Evolutionary conservation across 1,140 invertebrate species (phyloP), one percentile per base, ranked within the genome.

Genomic region (Pseudomyrmex gracilis): DNA sequence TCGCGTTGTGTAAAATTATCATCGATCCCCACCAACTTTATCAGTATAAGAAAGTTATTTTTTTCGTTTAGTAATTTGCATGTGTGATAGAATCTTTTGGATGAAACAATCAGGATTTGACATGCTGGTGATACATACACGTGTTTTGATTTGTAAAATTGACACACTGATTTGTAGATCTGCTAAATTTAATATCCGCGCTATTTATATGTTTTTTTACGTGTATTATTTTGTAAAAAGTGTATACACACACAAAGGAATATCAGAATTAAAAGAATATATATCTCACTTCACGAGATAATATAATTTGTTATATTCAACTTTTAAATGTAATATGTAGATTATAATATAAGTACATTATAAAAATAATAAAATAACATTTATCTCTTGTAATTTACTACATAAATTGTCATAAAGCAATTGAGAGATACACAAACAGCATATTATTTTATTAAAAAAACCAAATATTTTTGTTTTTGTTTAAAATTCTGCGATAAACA

Each of bases 401-500:
- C 57, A 70, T 20, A 15, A 70, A 78, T 13, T 15, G 24, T 20
- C 5, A 34, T 68, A 51, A 67, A 77, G 49, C 53, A 70, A 78
- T 57, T 47, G 73, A 13, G 9, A 34, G 0, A 34, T 7, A 34
- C 57, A 60, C 24, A 24, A 49, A 20, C 53, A 45, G 47, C 76
- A 58, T 34, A 34, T 34, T 34, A 78, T 78, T 53, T 24, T 45
- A 12, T 47, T 12, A 51, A 51, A 51, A 34, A 34, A 34, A 34
- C 4, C 4, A 22, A 63, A 22, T 24, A 53, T 9, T 10, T 22
- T 10, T 22, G 2, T 43, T 3, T 51, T 73, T 45, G 1, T 47
- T 1, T 51, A 8, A 34, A 3, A 67, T 61, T 82, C 82, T 89
- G 89, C 90, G 89, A 90, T 87, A 89, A 88, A 89, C 88, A 91